These are phyloP conservation scores for Myanophis thanlyinensis DNA, from an alignment of 2,113 vertebrate species.

Conservation along the genomic window DNA sequence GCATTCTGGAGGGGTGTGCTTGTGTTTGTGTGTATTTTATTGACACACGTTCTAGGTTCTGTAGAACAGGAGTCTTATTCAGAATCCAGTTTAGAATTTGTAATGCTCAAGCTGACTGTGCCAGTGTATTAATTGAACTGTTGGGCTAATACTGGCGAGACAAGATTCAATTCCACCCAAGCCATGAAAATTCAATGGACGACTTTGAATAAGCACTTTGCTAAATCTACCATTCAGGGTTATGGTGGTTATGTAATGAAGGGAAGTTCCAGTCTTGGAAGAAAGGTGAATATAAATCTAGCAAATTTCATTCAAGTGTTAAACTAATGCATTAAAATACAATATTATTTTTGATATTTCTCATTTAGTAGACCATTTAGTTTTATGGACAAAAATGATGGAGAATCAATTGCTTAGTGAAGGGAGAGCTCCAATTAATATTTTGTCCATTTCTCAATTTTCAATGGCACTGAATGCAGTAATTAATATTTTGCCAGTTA, in stretches of 20 bases:
- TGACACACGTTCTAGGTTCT: not conserved
- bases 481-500: not conserved
- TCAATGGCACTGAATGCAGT: not conserved
- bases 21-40: not conserved
- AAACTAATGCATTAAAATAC: not conserved
- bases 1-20: not conserved
- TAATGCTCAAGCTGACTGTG: not conserved
- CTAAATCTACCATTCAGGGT: not conserved
- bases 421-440: not conserved
- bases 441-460: not conserved
- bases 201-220: not conserved
- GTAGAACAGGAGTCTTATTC: not conserved
- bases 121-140: not conserved
- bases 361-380: not conserved
- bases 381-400: not conserved
- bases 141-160: not conserved
- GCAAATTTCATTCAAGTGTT: not conserved
- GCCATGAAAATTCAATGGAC: not conserved
- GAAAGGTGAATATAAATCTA: not conserved
- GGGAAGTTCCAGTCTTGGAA: not conserved
- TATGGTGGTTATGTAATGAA: not conserved
- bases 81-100: not conserved
- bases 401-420: not conserved
- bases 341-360: not conserved
- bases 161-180: not conserved